Evolutionary conservation across 2,797 vertebrate species (phyloP), one percentile per base, ranked within the genome.

Genomic region (Odontamblyopus rebecca): DNA sequence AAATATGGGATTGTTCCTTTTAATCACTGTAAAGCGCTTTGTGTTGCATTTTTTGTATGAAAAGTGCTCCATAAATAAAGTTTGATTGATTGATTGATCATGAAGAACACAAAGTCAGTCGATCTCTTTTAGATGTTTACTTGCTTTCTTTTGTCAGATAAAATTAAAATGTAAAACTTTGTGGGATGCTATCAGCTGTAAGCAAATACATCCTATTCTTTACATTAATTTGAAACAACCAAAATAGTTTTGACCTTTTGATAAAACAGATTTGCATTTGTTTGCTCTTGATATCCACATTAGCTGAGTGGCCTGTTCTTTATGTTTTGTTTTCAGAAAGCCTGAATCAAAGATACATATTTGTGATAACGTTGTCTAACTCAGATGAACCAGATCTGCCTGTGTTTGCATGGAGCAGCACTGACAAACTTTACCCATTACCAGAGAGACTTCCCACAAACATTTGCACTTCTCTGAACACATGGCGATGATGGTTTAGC

Each of bases 371-470:
- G 6, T 32, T 61, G 29, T 59, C 53, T 19, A 54, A 54, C 53
- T n/a, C 19, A 26, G 26, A 48, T 48, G 56, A 23, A 8, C 27
- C 13, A 19, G 30, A 62, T 35, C 61, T 35, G 30, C 30, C 26
- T n/a, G 32, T 62, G 61, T 62, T 62, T 62, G n/a, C 61, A 62
- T 19, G 61, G 30, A 35, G 6, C 32, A 62, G 61, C 35, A 35
- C 29, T 61, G 18, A 61, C 61, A 62, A 38, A 62, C 61, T 62
- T 62, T 62, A 62, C 18, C 27, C 59, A 30, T 61, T 19, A 61
- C 59, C 2, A 32, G 16, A 32, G 29, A 35, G 32, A 19, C 61
- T 38, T 18, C 18, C 7, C 16, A 18, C 61, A 62, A 62, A 62
- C 61, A 62, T 62, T 62, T 62, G 19, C 61, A 38, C 30, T 62